Evolutionary conservation across 92 coral and sea anemone genomes (phyloP).

Genomic region (Pocillopora grandis): DNA sequence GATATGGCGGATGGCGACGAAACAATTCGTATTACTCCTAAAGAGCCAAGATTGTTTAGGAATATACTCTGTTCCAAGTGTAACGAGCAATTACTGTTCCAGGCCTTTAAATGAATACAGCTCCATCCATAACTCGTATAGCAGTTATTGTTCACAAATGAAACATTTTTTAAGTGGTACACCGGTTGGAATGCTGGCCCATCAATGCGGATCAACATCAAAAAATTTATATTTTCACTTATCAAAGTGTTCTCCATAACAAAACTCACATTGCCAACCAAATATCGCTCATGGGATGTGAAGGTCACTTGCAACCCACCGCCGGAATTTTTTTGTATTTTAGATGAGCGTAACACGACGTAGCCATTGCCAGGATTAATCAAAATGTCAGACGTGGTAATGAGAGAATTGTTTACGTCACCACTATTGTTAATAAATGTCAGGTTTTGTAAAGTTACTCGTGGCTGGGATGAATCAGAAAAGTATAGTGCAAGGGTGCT

Average conservation of each 20-base stretch:
- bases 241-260: slow-evolving; percentile 13
- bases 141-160: slow-evolving; percentile 31
- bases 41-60: slow-evolving; percentile 14
- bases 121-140: not conserved
- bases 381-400: not conserved
- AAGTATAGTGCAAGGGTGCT: not conserved
- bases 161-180: not conserved
- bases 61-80: slow-evolving; percentile 1
- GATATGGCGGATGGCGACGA: not conserved
- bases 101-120: not conserved
- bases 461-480: not conserved
- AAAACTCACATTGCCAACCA: not conserved
- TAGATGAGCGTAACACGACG: slow-evolving; percentile 6
- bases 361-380: not conserved
- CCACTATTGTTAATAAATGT: slow-evolving; percentile 10
- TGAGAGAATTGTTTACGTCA: not conserved
- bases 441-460: slow-evolving; percentile 9
- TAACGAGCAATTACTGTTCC: not conserved
- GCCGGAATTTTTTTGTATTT: slow-evolving; percentile 10
- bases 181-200: not conserved
- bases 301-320: slow-evolving; percentile 5
- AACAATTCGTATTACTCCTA: slow-evolving; percentile 1
- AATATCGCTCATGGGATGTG: not conserved
- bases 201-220: not conserved
- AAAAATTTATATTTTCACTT: slow-evolving; percentile 9